Evolutionary conservation across 2,113 vertebrate species (phyloP).

Genomic region (Edolisoma coerulescens): DNA sequence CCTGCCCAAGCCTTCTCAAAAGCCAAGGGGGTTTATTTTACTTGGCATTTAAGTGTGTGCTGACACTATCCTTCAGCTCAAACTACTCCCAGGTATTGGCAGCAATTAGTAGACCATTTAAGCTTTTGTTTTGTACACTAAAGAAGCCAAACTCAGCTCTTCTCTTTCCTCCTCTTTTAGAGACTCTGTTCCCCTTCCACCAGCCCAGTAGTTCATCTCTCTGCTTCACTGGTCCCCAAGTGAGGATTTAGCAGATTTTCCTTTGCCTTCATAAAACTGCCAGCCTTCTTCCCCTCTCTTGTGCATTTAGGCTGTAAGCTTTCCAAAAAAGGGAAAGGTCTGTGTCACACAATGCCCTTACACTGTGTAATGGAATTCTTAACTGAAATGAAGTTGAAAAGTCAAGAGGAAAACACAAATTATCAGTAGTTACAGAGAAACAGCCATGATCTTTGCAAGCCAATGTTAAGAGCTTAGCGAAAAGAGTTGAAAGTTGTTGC

Average conservation of each 20-base stretch:
- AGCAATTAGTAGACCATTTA: not conserved
- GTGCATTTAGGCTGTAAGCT: not conserved
- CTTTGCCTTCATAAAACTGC: not conserved
- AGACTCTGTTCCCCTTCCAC: not conserved
- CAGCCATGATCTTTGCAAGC: fast-evolving
- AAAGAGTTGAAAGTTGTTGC: not conserved
- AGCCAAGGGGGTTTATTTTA: not conserved
- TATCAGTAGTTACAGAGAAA: not conserved
- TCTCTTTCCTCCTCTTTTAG: not conserved
- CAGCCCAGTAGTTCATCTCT: not conserved
- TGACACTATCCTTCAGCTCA: not conserved
- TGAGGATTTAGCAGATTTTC: not conserved
- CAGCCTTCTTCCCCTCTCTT: not conserved
- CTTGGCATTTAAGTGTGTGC: not conserved
- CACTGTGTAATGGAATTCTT: not conserved
- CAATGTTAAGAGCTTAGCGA: not conserved
- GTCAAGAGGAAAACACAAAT: not conserved
- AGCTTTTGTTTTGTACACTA: not conserved
- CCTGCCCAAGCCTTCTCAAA: not conserved
- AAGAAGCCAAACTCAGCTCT: not conserved
- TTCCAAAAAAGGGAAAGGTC: not conserved
- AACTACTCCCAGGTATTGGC: not conserved
- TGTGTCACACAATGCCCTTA: not conserved
- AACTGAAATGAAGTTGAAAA: not conserved
- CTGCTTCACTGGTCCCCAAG: not conserved